Conservation (phyloP, 2,888 invertebrate genomes). For the Tolmerus cingulatus region DNA sequence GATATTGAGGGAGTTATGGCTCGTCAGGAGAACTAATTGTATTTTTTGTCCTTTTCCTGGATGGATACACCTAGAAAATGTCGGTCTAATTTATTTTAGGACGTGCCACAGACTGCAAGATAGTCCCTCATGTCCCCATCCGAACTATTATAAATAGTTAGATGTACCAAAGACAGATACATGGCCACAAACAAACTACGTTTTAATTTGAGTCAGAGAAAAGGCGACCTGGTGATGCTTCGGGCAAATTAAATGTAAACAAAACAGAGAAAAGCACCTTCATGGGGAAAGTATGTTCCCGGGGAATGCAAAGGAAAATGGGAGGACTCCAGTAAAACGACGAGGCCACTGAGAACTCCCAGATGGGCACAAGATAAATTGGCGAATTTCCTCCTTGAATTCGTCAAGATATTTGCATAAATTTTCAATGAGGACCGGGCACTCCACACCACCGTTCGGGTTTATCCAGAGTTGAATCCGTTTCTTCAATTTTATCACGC, state of each 20-base stretch:
- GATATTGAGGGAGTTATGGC: neutral
- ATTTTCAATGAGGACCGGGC: constrained; percentile 11
- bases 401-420: constrained; percentile 23
- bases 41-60: neutral
- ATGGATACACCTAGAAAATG: neutral
- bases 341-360: neutral
- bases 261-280: neutral
- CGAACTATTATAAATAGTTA: neutral
- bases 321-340: neutral
- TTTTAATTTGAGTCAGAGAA: neutral
- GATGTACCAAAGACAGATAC: neutral
- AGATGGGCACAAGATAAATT: constrained; percentile 22
- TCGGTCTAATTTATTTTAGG: neutral
- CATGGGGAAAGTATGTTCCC: neutral
- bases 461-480: neutral
- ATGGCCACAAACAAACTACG: neutral
- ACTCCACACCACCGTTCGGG: neutral
- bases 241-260: constrained; percentile 18
- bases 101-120: neutral
- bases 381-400: constrained; percentile 16
- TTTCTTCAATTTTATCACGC: neutral
- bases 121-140: neutral
- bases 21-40: neutral
- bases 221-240: neutral
- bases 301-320: neutral